These are phyloP conservation scores for Cephus nigrinus DNA, from an alignment of 2,888 invertebrate species.

Conservation along the genomic window DNA sequence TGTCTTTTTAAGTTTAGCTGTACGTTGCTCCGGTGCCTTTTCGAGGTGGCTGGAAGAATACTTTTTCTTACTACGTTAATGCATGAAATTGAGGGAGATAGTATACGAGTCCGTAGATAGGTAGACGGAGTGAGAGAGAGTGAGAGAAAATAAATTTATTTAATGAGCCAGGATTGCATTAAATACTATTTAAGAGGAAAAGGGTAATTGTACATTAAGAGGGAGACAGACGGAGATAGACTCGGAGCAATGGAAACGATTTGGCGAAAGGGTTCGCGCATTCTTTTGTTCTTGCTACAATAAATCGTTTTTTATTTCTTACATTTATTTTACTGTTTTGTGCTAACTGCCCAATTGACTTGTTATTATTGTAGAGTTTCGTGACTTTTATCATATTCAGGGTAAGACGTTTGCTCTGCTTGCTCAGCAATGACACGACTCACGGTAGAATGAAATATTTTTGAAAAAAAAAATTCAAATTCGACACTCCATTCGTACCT, in stretches of 20 bases:
- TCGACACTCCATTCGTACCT: no score
- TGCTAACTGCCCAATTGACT: not conserved
- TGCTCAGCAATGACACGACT: no score
- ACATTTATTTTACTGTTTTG: not conserved
- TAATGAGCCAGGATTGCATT: not conserved
- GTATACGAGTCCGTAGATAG: not conserved
- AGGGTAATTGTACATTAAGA: not conserved
- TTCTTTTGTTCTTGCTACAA: not conserved
- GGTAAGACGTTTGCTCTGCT: no score
- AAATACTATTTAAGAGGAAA: not conserved
- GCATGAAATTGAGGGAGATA: not conserved
- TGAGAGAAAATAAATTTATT: not conserved
- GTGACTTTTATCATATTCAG: not conserved
- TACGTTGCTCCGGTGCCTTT: not conserved
- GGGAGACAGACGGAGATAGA: not conserved
- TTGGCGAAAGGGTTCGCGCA: not conserved
- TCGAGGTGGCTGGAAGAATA: not conserved
- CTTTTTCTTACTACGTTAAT: not conserved
- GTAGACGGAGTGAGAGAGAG: not conserved
- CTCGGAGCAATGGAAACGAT: not conserved
- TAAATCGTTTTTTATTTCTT: not conserved
- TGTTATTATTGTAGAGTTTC: no score
- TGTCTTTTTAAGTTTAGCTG: not conserved
- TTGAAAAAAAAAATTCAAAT: no score
- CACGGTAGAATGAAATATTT: no score